These are phyloP conservation scores for Halcyon leucocephala DNA, from an alignment of 2,797 vertebrate species.

Conservation along the genomic window DNA sequence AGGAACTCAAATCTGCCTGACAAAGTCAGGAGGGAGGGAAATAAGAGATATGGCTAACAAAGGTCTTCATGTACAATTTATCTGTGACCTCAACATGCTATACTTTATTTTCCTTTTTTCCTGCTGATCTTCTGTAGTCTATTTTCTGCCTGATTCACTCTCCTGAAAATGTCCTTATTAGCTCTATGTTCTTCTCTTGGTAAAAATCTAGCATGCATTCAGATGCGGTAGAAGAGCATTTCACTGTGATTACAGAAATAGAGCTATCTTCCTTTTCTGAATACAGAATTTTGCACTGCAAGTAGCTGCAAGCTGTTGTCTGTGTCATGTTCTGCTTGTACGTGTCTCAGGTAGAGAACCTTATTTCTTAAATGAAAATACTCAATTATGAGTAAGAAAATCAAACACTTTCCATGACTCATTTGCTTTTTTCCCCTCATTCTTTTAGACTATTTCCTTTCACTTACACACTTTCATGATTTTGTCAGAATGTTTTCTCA, in stretches of 20 bases:
- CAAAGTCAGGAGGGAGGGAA: neutral
- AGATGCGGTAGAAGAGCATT: neutral
- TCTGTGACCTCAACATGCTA: neutral
- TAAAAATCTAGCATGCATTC: neutral
- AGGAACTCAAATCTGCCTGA: neutral
- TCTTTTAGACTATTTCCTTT: neutral
- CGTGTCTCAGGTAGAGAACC: neutral
- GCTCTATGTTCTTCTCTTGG: neutral
- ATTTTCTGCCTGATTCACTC: neutral
- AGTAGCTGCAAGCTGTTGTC: neutral
- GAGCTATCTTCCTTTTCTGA: neutral
- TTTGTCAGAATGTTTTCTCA: neutral
- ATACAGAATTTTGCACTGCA: neutral
- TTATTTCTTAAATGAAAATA: neutral
- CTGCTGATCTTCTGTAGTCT: neutral
- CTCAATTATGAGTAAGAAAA: neutral
- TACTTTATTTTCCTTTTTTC: neutral
- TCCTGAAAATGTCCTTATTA: neutral
- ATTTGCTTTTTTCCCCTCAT: neutral
- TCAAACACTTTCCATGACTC: neutral
- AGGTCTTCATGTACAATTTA: accelerated
- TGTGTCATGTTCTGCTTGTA: neutral
- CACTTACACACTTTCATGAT: neutral
- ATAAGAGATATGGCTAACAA: neutral
- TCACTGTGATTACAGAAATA: neutral